Evolutionary conservation across 2,797 vertebrate genomes (phyloP).

Genomic region (Rhinoraja longicauda): DNA sequence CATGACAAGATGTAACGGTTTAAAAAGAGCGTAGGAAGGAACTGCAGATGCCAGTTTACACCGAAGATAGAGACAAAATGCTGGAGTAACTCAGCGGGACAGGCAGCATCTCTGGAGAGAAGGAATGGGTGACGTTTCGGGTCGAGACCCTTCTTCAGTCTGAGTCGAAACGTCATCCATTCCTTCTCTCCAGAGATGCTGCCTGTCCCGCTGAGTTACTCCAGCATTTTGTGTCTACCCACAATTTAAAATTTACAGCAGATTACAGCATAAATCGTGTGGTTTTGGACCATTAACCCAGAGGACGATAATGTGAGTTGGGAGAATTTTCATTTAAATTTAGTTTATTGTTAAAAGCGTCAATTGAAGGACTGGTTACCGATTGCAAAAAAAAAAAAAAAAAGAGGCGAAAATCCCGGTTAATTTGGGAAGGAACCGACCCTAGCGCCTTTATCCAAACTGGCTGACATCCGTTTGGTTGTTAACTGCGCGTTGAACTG

Average conservation of each 20-base stretch:
- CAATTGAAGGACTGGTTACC: background rate
- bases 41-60: no score
- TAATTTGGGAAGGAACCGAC: background rate
- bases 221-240: no score
- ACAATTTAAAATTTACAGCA: no score
- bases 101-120: no score
- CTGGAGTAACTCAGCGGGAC: no score
- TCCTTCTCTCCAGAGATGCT: no score
- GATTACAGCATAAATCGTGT: background rate
- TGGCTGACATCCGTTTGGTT: background rate
- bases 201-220: no score
- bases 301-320: background rate
- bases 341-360: no score
- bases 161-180: no score
- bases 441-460: background rate
- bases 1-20: background rate
- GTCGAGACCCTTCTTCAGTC: no score
- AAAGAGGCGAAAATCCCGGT: background rate
- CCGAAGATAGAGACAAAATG: no score
- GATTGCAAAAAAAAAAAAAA: background rate
- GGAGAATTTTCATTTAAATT: background rate
- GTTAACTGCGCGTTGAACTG: background rate
- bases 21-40: background rate
- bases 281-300: background rate
- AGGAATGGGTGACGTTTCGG: no score